phyloP scores from a whole-genome alignment of 64 coral and sea anemone species.

The Montipora foliosa region DNA sequence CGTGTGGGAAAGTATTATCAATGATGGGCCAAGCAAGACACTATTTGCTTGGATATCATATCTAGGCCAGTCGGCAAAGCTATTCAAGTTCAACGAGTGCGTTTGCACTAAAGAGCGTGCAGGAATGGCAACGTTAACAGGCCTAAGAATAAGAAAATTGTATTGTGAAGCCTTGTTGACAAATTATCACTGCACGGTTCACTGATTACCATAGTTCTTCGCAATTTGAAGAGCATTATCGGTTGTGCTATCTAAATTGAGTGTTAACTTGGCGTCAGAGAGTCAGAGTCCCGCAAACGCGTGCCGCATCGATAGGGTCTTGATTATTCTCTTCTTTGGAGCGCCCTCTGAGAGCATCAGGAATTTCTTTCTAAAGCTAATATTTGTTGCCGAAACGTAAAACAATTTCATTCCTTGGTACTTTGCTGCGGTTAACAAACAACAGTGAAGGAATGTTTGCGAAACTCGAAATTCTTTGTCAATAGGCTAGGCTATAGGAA shows the following conservation, averaged over 20 bases:
- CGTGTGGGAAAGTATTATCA: constrained; percentile 41
- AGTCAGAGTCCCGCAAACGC: constrained; percentile 1
- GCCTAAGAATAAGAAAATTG: constrained; percentile 20
- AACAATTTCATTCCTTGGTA: constrained; percentile 47
- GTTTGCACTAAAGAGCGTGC: not conserved
- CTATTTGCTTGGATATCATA: constrained; percentile 22
- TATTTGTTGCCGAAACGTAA: constrained; percentile 44
- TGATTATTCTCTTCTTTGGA: not conserved
- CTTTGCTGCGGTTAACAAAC: constrained; percentile 23
- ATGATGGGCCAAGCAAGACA: constrained; percentile 2
- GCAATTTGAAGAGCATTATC: constrained; percentile 46
- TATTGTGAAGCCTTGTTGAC: constrained; percentile 33
- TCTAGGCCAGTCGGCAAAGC: not conserved
- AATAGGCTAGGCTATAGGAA: not conserved
- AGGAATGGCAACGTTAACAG: not conserved
- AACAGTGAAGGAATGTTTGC: constrained; percentile 35
- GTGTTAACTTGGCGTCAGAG: not conserved
- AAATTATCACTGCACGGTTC: constrained; percentile 26
- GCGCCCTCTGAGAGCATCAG: constrained; percentile 20
- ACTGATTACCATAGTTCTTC: not conserved
- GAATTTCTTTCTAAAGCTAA: constrained; percentile 56
- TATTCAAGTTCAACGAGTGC: not conserved
- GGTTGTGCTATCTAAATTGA: constrained; percentile 12
- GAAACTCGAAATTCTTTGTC: constrained; percentile 29
- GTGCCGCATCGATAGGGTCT: constrained; percentile 17